A percentile compares a stretch with the other conserved stretches of the same genome.
Evolutionary conservation across 2,113 vertebrate genomes (phyloP).

Genomic region (Lutjanus erythropterus): DNA sequence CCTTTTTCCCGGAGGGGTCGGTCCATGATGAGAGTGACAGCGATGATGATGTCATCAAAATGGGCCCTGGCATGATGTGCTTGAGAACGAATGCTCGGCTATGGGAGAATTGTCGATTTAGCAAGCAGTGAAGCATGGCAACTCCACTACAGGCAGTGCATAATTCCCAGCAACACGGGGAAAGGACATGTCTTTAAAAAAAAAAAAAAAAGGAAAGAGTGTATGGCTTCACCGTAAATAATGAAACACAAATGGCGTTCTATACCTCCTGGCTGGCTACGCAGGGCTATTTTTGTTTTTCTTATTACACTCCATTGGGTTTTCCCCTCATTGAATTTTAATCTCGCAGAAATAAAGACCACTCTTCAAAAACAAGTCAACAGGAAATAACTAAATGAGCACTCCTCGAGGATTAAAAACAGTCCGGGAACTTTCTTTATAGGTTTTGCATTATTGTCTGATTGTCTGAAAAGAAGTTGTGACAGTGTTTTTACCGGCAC

Average conservation of each 20-base stretch:
- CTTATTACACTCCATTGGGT: constrained; percentile 65
- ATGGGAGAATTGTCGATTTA: constrained; percentile 74
- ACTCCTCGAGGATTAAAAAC: constrained; percentile 58
- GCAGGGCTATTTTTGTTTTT: constrained; percentile 66
- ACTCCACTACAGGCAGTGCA: constrained; percentile 74
- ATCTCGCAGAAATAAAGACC: constrained; percentile 61
- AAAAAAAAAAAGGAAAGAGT: constrained; percentile 17
- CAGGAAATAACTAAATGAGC: constrained; percentile 73
- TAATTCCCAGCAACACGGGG: constrained; percentile 54
- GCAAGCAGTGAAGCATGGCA: constrained; percentile 72
- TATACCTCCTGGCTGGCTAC: constrained; percentile 70
- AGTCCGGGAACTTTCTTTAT: constrained; percentile 61
- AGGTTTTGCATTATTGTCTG: constrained; percentile 42
- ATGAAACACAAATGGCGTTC: constrained; percentile 74
- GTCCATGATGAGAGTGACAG: constrained; percentile 76
- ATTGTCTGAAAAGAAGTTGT: constrained; percentile 27
- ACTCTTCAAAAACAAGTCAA: constrained; percentile 76
- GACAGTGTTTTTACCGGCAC: constrained; percentile 12
- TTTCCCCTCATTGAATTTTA: constrained; percentile 73
- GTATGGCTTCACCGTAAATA: constrained; percentile 70
- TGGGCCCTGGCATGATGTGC: constrained; percentile 65
- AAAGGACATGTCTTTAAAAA: constrained; percentile 44
- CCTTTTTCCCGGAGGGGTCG: constrained; percentile 61
- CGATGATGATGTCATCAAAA: constrained; percentile 85
- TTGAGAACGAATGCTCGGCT: constrained; percentile 61